Evolutionary conservation across 2,113 vertebrate species (phyloP), one percentile per base, ranked within the genome.

Genomic region (Cheirogaleus medius): DNA sequence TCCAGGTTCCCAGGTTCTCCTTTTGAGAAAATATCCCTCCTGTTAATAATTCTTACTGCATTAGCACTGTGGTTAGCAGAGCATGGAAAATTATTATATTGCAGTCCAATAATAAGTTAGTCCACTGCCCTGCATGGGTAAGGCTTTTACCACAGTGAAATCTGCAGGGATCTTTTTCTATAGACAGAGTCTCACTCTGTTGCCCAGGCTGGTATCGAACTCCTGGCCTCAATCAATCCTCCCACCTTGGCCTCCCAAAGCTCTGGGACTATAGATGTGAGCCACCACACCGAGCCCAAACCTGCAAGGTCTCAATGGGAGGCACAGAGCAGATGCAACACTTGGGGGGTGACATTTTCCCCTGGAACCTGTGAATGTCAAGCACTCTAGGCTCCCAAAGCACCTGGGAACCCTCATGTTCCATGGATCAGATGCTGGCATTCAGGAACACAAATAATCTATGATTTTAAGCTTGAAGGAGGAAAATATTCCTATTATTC

Each of bases 21-120:
- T 73, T 54, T 49, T 77, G 14, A 96, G 52, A 83, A 91, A 96
- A 95, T 91, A 32, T 77, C 49, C 34, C 58, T 87, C 20, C 27
- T 87, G 47, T 73, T 78, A 88, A n/a, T 56, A 83, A 92, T 85
- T 89, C 44, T 91, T 64, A 37, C 25, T 56, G 34, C 20, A 42
- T 39, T 54, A 96, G 60, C 37, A 32, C 60, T 73, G 17, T 73
- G 78, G n/a, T 58, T 83, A 69, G 77, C 58, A 39, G 63, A 74
- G 73, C 37, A 23, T 63, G 23, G 47, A 69, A 20, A 71, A 47
- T 64, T 77, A 90, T 52, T 56, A 60, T 6, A 34, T 21, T 39
- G 32, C 20, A 56, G 34, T 37, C 32, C 58, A 5, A 0, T 74
- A 73, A 23, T 64, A 93, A 52, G n/a, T 66, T 52, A 90, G 68